Evolutionary conservation across 2,797 vertebrate genomes (phyloP).

Genomic region (Apogon hyalosoma): DNA sequence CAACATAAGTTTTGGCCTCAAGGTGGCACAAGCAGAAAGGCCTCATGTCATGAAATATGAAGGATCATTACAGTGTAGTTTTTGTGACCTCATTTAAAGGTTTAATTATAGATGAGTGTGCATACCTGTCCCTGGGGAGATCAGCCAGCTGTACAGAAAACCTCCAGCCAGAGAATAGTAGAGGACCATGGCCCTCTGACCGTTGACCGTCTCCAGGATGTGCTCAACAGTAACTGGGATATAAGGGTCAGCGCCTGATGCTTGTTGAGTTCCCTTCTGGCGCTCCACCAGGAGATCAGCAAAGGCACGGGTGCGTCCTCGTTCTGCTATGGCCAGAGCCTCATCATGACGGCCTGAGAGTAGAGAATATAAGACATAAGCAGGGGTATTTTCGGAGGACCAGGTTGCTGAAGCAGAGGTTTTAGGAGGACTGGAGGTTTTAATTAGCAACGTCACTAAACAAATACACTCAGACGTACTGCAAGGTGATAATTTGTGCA

Average conservation of each 20-base stretch:
- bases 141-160: slow-evolving; percentile 97
- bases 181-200: slow-evolving; percentile 91
- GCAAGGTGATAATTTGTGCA: slow-evolving; percentile 15
- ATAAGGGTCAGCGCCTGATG: slow-evolving; percentile 86
- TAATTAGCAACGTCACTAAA: not conserved
- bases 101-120: not conserved
- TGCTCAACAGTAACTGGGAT: slow-evolving; percentile 92
- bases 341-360: slow-evolving; percentile 87
- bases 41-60: slow-evolving; percentile 1
- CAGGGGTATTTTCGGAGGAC: not conserved
- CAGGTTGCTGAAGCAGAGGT: not conserved
- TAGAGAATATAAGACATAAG: not conserved
- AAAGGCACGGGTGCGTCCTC: slow-evolving; percentile 93
- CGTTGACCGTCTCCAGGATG: slow-evolving; percentile 91
- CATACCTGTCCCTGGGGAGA: slow-evolving; percentile 93
- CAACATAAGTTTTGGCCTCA: not conserved
- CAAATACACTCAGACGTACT: not conserved
- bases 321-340: slow-evolving; percentile 93
- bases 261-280: slow-evolving; percentile 89
- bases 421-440: not conserved
- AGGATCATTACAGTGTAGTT: not conserved
- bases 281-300: slow-evolving; percentile 95
- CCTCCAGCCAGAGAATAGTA: slow-evolving; percentile 96
- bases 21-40: slow-evolving; percentile 1
- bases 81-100: not conserved